phyloP scores from a whole-genome alignment of 2,113 vertebrate genomes.

The Mustelus asterias region DNA sequence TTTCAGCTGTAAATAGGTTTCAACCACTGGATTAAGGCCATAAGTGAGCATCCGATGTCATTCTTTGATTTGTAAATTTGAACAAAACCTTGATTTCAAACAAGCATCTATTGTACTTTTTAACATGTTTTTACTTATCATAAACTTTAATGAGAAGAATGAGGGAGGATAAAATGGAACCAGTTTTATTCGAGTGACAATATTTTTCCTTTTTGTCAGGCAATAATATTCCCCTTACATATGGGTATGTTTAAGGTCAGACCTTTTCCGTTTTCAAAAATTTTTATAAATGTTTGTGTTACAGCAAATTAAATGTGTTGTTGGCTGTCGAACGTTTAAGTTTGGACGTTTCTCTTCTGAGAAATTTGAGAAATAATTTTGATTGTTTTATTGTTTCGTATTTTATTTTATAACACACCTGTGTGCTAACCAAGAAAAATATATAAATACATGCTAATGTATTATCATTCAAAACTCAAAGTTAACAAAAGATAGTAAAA shows the following conservation, averaged over 20 bases:
- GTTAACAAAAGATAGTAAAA: background rate
- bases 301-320: background rate
- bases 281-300: constrained; percentile 57
- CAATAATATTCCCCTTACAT: constrained; percentile 57
- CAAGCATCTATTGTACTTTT: constrained; percentile 58
- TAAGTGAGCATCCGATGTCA: constrained; percentile 67
- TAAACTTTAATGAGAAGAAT: constrained; percentile 71
- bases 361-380: background rate
- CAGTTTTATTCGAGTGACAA: constrained; percentile 72
- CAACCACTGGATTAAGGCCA: constrained; percentile 63
- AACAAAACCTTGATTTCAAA: constrained; percentile 69
- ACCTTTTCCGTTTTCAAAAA: constrained; percentile 64
- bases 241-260: constrained; percentile 65
- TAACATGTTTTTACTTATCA: constrained; percentile 67
- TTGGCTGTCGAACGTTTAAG: background rate
- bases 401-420: background rate
- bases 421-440: background rate
- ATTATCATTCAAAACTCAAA: background rate
- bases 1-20: constrained; percentile 50
- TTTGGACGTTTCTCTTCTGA: background rate
- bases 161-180: constrained; percentile 59
- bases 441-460: background rate
- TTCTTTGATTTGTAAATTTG: constrained; percentile 67
- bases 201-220: constrained; percentile 68
- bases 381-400: background rate